Conservation (phyloP, 1,140 invertebrate genomes). For the Eumeta japonica region DNA sequence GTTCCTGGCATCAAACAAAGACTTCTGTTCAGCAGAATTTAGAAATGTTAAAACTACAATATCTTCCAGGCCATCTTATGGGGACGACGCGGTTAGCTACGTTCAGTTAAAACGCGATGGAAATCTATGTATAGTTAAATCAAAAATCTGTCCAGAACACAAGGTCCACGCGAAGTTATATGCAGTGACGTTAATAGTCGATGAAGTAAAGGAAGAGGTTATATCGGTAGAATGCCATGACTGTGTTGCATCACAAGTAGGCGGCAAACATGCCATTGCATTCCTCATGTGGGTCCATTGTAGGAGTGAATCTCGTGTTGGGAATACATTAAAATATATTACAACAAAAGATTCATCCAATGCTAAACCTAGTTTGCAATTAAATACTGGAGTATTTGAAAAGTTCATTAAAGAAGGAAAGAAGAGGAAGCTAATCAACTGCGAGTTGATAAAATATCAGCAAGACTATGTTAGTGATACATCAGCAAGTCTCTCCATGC, state of each 20-base stretch:
- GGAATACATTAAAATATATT: conserved; percentile 19
- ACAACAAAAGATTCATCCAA: conserved; percentile 12
- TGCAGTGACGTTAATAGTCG: conserved; percentile 10
- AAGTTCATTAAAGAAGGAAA: conserved; percentile 7
- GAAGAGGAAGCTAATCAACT: conserved; percentile 6
- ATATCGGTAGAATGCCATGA: conserved; percentile 21
- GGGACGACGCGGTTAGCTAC: conserved; percentile 26
- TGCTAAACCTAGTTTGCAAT: not conserved
- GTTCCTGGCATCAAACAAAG: too few relatives aligned
- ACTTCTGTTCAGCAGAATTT: too few relatives aligned
- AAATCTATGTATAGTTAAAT: conserved; percentile 18
- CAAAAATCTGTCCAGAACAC: conserved; percentile 32
- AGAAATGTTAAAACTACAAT: too few relatives aligned
- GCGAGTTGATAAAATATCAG: not conserved
- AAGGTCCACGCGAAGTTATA: conserved; percentile 27
- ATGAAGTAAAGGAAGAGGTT: conserved; percentile 18
- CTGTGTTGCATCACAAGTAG: conserved; percentile 24
- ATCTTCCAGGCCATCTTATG: conserved; percentile 21
- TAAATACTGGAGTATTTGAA: not conserved
- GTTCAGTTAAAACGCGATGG: conserved; percentile 22
- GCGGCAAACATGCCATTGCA: conserved; percentile 38
- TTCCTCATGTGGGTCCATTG: too few relatives aligned
- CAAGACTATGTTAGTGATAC: not conserved
- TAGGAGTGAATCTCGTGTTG: conserved; percentile 26
- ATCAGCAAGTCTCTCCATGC: not conserved